A percentile compares a stretch with the other conserved stretches of the same genome.
These are phyloP conservation scores for Mnemiopsis leidyi DNA, from an alignment of 37 sponge, comb jelly and placozoan genomes.

Conservation along the genomic window DNA sequence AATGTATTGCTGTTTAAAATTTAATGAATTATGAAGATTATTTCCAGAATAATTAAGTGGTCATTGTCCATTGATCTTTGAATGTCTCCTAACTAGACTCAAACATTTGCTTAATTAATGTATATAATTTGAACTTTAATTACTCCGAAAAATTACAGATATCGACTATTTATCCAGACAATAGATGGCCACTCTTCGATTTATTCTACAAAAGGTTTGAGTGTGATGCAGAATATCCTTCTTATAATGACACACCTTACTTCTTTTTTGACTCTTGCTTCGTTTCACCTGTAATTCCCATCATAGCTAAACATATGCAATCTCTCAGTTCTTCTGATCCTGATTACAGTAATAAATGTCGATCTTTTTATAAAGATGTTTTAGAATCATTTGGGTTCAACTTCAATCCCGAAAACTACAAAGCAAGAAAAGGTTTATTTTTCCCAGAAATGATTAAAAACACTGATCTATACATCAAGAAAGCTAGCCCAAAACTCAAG, in stretches of 20 bases:
- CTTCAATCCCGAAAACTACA: constrained; percentile 46
- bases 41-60: too few species aligned
- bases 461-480: neutral
- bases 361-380: neutral
- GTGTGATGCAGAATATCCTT: neutral
- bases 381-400: neutral
- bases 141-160: neutral
- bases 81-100: too few species aligned
- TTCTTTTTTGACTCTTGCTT: constrained; percentile 21
- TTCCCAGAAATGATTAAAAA: constrained; percentile 32
- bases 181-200: neutral
- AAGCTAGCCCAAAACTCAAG: neutral
- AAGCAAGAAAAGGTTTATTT: neutral
- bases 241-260: neutral
- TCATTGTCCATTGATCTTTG: too few species aligned
- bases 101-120: too few species aligned
- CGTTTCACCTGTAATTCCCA: neutral
- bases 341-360: neutral
- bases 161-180: neutral
- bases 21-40: too few species aligned
- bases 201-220: neutral
- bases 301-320: neutral
- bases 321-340: neutral
- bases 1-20: too few species aligned
- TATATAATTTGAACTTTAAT: neutral